Base-by-base conservation (phyloP, 2,797 vertebrate species). In the Oreonectes daqikongensis region DNA sequence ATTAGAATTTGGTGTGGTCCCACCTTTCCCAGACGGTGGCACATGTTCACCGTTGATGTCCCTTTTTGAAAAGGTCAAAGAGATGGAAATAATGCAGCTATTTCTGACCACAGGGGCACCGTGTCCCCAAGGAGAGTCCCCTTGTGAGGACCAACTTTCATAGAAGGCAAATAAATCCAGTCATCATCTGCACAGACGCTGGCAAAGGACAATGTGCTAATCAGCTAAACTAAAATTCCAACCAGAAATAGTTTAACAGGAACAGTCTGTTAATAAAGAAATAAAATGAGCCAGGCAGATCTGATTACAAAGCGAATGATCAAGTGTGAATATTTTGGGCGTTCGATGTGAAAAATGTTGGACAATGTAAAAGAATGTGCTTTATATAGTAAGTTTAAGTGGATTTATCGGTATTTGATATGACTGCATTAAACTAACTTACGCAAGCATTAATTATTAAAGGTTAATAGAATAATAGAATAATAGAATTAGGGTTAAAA, bases 11-110 rank as follows among this genome's bases (percentile, higher is more conserved):
- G 66, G 46, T 61, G 70, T 74, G 40, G 40, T 44, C 64, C 76
- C 53, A 57, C 52, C 79, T 59, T 76, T 77, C 64, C 52, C 70
- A 40, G 76, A 40, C 72, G 30, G 69, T 40, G 65, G 32, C 73
- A 70, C 53, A 75, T 77, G 66, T 66, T 63, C 60, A 14, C 69
- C 59, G 26, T 38, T 80, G 78, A 69, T 53, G 76, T 83, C 77
- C 72, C 52, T 53, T 79, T n/a, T 74, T 63, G 81, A 84, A 79
- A 83, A 83, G 79, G 82, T 83, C 79, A 83, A 81, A 84, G 77
- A 67, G 79, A 79, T 84, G 77, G 77, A 84, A 81, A 79, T 81
- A 81, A 84, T 84, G 78, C 55, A 14, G 82, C 79, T 84, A 81
- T 84, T 81, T 84, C 71, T 79, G 79, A 81, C 65, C 82, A 81